Percentiles rank a stretch among this genome's conserved stretches.
Conservation (phyloP, 1,140 invertebrate species). For the Drosophila orosa region DNA sequence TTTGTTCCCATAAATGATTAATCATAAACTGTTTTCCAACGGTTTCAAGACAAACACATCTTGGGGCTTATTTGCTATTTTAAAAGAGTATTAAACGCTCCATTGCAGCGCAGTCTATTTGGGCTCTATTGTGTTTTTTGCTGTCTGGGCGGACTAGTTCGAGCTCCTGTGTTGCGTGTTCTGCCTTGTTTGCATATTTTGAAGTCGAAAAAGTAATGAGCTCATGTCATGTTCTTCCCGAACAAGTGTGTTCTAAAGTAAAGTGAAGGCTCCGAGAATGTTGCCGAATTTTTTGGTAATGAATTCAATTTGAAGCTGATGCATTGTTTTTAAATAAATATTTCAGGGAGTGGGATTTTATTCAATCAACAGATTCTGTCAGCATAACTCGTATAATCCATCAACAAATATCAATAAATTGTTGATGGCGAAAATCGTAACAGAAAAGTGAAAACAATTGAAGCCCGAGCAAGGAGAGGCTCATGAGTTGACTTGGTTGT, state of each 20-base stretch:
- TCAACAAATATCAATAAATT: slow-evolving; percentile 25
- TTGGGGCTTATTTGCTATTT: neutral
- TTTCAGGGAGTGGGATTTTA: slow-evolving; percentile 18
- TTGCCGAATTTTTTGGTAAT: neutral
- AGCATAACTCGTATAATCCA: slow-evolving; percentile 8
- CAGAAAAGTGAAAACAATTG: slow-evolving; percentile 60
- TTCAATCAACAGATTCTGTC: slow-evolving; percentile 29
- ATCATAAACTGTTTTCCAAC: neutral
- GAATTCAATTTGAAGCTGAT: slow-evolving; percentile 5
- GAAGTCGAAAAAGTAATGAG: slow-evolving; percentile 58
- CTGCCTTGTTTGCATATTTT: slow-evolving; percentile 75
- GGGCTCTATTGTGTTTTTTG: slow-evolving; percentile 6
- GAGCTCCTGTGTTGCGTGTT: slow-evolving; percentile 46
- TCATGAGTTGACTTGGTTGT: slow-evolving; percentile 10
- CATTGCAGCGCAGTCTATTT: neutral
- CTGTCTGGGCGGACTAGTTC: slow-evolving; percentile 14
- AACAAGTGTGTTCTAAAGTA: neutral
- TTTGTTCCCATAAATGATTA: neutral
- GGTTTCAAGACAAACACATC: neutral
- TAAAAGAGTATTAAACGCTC: slow-evolving; percentile 9
- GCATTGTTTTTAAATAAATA: slow-evolving; percentile 24
- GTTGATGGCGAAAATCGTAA: slow-evolving; percentile 16
- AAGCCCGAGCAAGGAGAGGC: slow-evolving; percentile 10
- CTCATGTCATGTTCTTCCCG: slow-evolving; percentile 22
- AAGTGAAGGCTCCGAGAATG: neutral